A percentile compares a stretch with the other conserved stretches of the same genome.
These are phyloP conservation scores for Microhierax caerulescens DNA, from an alignment of 2,797 vertebrate species.

Conservation along the genomic window DNA sequence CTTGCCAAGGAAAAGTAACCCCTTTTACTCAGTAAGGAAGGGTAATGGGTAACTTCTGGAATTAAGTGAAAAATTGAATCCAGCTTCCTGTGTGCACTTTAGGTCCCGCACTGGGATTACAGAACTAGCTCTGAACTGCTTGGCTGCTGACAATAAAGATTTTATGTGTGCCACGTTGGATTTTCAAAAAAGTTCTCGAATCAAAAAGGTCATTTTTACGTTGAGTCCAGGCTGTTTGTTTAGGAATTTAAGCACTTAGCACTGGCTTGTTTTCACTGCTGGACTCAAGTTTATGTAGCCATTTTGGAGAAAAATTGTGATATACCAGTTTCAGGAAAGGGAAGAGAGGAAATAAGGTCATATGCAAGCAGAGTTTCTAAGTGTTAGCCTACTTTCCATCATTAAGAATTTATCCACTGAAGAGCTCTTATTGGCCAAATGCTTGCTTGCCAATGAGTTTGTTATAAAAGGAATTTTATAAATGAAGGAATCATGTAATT, in stretches of 20 bases:
- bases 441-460: conserved; percentile 34
- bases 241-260: conserved; percentile 59
- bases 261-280: conserved; percentile 5
- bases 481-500: not conserved
- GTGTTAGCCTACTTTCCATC: conserved; percentile 26
- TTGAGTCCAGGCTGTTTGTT: conserved; percentile 43
- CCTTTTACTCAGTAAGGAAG: conserved; percentile 50
- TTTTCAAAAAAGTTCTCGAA: conserved; percentile 57
- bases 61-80: conserved; percentile 70
- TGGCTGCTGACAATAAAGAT: conserved; percentile 62
- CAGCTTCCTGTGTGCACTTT: conserved; percentile 57
- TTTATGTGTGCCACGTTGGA: conserved; percentile 65
- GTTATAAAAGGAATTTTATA: conserved; percentile 17
- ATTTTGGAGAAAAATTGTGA: conserved; percentile 11
- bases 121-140: conserved; percentile 53
- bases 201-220: conserved; percentile 60
- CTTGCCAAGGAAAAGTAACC: conserved; percentile 58
- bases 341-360: conserved; percentile 15
- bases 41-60: conserved; percentile 70
- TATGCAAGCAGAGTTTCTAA: conserved; percentile 42
- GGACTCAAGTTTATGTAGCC: not conserved
- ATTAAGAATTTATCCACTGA: conserved; percentile 58
- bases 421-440: not conserved
- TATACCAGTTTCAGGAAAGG: not conserved
- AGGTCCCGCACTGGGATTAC: conserved; percentile 57